Evolutionary conservation across 2,888 invertebrate species (phyloP).

Genomic region (Imbricaverruca yamaguchii): DNA sequence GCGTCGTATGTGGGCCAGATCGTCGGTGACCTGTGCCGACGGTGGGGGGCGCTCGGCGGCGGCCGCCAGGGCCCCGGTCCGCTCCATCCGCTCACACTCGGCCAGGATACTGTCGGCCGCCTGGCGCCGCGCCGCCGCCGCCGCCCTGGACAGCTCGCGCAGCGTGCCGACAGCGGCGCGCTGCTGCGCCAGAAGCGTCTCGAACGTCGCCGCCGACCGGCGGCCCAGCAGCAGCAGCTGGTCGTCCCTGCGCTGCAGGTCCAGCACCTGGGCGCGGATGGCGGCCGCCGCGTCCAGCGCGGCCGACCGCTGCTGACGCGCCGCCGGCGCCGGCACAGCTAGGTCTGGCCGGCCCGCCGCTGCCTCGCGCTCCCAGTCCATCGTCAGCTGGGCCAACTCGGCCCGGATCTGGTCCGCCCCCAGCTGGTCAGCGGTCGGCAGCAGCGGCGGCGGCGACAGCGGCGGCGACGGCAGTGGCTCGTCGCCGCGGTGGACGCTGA

Average conservation of each 20-base stretch:
- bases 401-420: background rate
- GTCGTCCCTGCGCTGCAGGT: background rate
- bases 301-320: background rate
- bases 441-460: background rate
- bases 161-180: background rate
- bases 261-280: background rate
- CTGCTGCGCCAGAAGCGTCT: conserved; percentile 7
- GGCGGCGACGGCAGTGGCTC: background rate
- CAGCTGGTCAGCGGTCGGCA: background rate
- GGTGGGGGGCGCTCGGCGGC: too few relatives aligned
- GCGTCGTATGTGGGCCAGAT: too few relatives aligned
- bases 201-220: background rate
- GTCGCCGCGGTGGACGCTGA: background rate
- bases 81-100: conserved; percentile 11
- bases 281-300: background rate
- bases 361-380: background rate
- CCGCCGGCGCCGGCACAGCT: background rate
- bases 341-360: background rate
- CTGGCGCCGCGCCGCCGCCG: background rate
- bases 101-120: background rate
- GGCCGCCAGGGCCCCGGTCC: background rate
- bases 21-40: too few relatives aligned
- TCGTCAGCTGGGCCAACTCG: background rate
- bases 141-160: background rate
- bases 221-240: background rate